phyloP scores from a whole-genome alignment of 1,140 invertebrate species.

The Trichonephila clavata region DNA sequence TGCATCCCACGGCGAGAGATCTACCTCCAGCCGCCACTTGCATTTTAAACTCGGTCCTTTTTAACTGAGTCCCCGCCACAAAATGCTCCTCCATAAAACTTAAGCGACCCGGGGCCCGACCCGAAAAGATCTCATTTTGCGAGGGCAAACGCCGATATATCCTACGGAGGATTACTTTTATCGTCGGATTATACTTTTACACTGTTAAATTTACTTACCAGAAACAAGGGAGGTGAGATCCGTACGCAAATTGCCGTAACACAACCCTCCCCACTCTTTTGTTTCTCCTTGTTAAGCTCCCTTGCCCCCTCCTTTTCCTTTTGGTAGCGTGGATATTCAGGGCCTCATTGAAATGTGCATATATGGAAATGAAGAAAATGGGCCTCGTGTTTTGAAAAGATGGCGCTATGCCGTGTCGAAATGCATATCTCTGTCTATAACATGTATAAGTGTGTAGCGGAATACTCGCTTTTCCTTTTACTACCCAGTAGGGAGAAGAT shows the following conservation, averaged over 20 bases:
- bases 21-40: background rate
- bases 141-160: conserved; percentile 19
- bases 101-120: background rate
- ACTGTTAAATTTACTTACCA: conserved; percentile 74
- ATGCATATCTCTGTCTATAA: conserved; percentile 65
- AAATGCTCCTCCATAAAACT: conserved; percentile 59
- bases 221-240: conserved; percentile 68
- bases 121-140: conserved; percentile 58
- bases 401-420: conserved; percentile 64
- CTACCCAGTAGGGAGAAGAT: conserved; percentile 51
- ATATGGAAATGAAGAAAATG: conserved; percentile 73
- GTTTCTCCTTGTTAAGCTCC: conserved; percentile 7
- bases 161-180: conserved; percentile 72
- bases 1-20: conserved; percentile 5
- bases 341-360: conserved; percentile 74
- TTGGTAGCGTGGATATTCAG: conserved; percentile 10
- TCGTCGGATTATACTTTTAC: conserved; percentile 74
- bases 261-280: background rate
- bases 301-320: background rate
- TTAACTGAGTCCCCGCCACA: conserved; percentile 51
- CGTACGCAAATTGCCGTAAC: conserved; percentile 61
- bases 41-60: conserved; percentile 55
- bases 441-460: conserved; percentile 31
- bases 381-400: conserved; percentile 14
- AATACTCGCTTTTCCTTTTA: conserved; percentile 37